Evolutionary conservation across 2,888 invertebrate genomes (phyloP).

Genomic region (Parasteatoda lunata): DNA sequence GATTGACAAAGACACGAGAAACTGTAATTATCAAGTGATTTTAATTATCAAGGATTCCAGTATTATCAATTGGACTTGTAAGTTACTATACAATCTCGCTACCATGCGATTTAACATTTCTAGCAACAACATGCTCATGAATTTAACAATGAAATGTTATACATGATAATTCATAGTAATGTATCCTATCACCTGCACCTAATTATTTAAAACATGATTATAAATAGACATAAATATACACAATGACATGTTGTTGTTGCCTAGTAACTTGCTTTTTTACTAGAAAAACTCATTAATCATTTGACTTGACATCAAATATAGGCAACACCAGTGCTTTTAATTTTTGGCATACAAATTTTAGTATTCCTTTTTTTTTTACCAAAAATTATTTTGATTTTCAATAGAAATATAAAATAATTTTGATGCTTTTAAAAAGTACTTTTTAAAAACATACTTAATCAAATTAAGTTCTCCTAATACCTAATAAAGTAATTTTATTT

Average conservation of each 20-base stretch:
- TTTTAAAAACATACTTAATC: too few relatives aligned
- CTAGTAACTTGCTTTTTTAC: constrained; percentile 4
- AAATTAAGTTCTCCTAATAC: too few relatives aligned
- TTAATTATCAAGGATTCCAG: constrained; percentile 15
- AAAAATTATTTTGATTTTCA: constrained; percentile 3
- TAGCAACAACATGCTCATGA: constrained; percentile 40
- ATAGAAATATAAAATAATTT: not conserved
- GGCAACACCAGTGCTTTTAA: constrained; percentile 13
- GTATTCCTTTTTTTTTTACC: not conserved
- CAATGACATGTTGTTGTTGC: constrained; percentile 10
- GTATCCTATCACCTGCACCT: constrained; percentile 59
- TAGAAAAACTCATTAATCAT: constrained; percentile 8
- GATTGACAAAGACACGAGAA: not conserved
- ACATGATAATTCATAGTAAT: constrained; percentile 42
- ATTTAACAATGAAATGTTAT: constrained; percentile 39
- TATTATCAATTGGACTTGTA: constrained; percentile 9
- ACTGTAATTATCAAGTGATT: constrained; percentile 23
- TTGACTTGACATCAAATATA: constrained; percentile 14
- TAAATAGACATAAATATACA: constrained; percentile 10
- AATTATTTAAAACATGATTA: constrained; percentile 18
- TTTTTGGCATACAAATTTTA: constrained; percentile 17
- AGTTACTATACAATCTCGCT: constrained; percentile 31
- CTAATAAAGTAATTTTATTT: too few relatives aligned
- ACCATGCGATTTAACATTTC: constrained; percentile 49
- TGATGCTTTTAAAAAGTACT: too few relatives aligned